A percentile compares a stretch with the other conserved stretches of the same genome.
Evolutionary conservation across 2,113 vertebrate genomes (phyloP).

Genomic region (Eulemur rufifrons): DNA sequence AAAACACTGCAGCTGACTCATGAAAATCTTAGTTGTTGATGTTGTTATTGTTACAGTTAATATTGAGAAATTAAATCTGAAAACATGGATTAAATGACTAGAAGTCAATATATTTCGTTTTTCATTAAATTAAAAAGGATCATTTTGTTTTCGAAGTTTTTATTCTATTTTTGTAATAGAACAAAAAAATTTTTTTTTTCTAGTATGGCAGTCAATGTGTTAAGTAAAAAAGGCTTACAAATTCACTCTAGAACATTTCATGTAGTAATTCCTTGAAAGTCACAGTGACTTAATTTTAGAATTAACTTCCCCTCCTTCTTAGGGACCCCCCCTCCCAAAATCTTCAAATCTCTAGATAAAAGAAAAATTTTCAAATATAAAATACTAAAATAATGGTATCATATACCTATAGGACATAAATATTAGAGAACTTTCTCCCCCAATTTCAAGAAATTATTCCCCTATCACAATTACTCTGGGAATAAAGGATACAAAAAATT

Average conservation of each 20-base stretch:
- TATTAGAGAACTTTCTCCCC: not conserved
- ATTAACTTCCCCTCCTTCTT: not conserved
- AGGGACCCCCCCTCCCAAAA: not conserved
- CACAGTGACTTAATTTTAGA: conserved; percentile 22
- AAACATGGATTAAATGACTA: no score
- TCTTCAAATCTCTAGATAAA: not conserved
- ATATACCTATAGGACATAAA: not conserved
- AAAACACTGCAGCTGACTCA: no score
- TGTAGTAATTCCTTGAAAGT: not conserved
- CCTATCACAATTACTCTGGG: not conserved
- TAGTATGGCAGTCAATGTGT: no score
- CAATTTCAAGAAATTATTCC: not conserved
- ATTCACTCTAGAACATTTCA: not conserved
- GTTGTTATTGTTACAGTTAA: no score
- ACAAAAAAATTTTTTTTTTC: no score
- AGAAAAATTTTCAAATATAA: conserved; percentile 8
- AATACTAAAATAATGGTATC: not conserved
- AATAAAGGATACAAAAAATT: conserved; percentile 25
- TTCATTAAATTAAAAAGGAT: no score
- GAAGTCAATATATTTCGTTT: no score
- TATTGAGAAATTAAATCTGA: no score
- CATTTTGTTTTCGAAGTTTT: no score
- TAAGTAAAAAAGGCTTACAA: not conserved
- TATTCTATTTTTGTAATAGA: no score
- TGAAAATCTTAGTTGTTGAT: no score